phyloP scores from a whole-genome alignment of 2,797 vertebrate species.

The Esox masquinongy region DNA sequence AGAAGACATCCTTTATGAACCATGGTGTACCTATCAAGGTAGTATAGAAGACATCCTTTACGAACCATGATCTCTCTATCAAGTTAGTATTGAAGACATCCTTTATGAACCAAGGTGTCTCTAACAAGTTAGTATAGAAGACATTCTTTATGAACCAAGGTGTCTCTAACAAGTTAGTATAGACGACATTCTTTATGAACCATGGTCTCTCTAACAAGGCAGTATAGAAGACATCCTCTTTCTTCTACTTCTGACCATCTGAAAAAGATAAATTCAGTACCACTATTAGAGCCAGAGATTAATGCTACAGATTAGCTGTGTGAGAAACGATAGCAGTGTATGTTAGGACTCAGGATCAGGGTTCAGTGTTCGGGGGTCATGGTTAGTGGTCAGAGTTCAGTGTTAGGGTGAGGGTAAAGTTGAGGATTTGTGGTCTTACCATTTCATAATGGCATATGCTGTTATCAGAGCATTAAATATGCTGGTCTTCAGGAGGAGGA shows the following conservation, averaged over 20 bases:
- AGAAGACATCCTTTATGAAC: not conserved
- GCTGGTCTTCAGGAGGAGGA: constrained; percentile 70
- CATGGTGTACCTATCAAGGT: too few relatives aligned
- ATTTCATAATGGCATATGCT: constrained; percentile 65
- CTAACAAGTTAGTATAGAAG: too few relatives aligned
- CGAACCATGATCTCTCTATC: too few relatives aligned
- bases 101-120: too few relatives aligned
- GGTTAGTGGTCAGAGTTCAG: not conserved
- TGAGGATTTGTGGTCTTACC: constrained; percentile 56
- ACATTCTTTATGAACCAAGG: too few relatives aligned
- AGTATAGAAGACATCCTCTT: too few relatives aligned
- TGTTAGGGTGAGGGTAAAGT: not conserved
- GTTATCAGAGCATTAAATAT: constrained; percentile 74
- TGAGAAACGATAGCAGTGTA: not conserved
- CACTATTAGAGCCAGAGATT: not conserved
- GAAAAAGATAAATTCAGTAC: not conserved
- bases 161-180: too few relatives aligned
- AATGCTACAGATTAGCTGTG: not conserved
- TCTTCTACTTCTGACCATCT: not conserved
- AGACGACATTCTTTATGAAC: too few relatives aligned
- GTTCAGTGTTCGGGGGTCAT: too few relatives aligned
- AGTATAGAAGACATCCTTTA: not conserved
- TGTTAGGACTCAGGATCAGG: too few relatives aligned
- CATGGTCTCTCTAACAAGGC: too few relatives aligned
- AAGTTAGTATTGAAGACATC: not conserved